Percentiles rank a stretch among this genome's conserved stretches.
Evolutionary conservation across 2,113 vertebrate species (phyloP).

Genomic region (Atlantisia rogersi): DNA sequence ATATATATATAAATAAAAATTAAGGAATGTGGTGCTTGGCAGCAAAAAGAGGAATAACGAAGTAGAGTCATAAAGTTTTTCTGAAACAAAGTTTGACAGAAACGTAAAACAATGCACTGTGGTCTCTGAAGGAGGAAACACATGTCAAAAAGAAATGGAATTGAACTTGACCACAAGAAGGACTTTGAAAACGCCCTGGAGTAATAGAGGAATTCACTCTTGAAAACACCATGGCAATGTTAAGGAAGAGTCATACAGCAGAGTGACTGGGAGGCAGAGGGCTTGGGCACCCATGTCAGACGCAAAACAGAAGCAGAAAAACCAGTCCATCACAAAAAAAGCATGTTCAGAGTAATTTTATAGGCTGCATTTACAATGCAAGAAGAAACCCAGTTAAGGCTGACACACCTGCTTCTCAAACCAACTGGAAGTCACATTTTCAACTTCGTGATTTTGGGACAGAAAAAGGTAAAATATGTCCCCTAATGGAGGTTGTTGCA

Average conservation of each 20-base stretch:
- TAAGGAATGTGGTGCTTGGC: background rate
- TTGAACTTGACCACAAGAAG: conserved; percentile 54
- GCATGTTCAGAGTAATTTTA: background rate
- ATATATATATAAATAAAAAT: background rate
- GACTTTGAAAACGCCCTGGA: conserved; percentile 35
- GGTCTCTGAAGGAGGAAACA: conserved; percentile 30
- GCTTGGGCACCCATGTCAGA: conserved; percentile 13
- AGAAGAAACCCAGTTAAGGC: background rate
- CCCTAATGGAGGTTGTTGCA: background rate
- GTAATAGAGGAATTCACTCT: conserved; percentile 40
- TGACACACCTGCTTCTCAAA: background rate
- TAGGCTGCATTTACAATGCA: background rate
- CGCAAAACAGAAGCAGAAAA: background rate
- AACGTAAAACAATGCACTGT: conserved; percentile 1
- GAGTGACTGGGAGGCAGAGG: background rate
- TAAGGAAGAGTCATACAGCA: conserved; percentile 43
- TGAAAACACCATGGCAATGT: background rate
- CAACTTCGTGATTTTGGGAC: background rate
- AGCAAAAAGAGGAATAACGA: background rate
- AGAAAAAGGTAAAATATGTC: background rate
- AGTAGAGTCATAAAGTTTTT: conserved; percentile 12
- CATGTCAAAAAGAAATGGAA: conserved; percentile 57
- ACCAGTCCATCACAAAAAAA: background rate
- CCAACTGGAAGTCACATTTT: background rate
- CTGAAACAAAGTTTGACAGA: conserved; percentile 41